Base-by-base conservation (phyloP, 1,140 invertebrate species). In the Hyles vespertilio region DNA sequence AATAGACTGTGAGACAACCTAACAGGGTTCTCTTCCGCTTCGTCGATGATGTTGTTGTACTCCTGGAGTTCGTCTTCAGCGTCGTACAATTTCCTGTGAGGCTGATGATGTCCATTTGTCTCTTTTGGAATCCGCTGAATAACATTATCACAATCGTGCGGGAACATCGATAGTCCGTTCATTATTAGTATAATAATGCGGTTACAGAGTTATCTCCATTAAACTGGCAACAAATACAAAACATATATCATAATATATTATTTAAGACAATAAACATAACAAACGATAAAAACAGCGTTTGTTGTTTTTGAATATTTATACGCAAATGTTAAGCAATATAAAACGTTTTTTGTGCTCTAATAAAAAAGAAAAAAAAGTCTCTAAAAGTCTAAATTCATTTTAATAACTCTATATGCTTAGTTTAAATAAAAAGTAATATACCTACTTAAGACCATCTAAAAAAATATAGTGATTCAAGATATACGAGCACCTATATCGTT, bases 11-110 rank as follows among this genome's bases (percentile, higher is more conserved):
- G 5, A 6, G 6, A 54, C 51, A 69, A 83, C 80, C 80, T 81
- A 80, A 83, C 63, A 50, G 22, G 40, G 12, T 67, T 58, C 6
- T 34, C 11, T 32, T 74, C 65, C 45, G 63, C 63, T 56, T 67
- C 59, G 34, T 67, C 33, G 34, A 54, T 11, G 22, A 51, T 62
- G 5, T 56, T 56, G 57, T 50, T 44, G 43, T 52, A 56, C 47
- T 56, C 51, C 51, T 59, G 60, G 48, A 36, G 59, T 44, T 71
- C 69, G 11, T 80, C 72, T 22, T 70, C 69, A 34, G 74, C 63
- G 49, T 79, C 72, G 58, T 71, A 73, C 33, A 63, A 32, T 56
- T 69, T 81, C 65, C 77, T 72, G 65, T 82, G 76, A 7, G 75
- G 77, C 8, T 63, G 61, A 49, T 80, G 75, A 55, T 57, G 48